These are phyloP conservation scores for Erithacus rubecula DNA, from an alignment of 2,797 vertebrate genomes.

Conservation along the genomic window DNA sequence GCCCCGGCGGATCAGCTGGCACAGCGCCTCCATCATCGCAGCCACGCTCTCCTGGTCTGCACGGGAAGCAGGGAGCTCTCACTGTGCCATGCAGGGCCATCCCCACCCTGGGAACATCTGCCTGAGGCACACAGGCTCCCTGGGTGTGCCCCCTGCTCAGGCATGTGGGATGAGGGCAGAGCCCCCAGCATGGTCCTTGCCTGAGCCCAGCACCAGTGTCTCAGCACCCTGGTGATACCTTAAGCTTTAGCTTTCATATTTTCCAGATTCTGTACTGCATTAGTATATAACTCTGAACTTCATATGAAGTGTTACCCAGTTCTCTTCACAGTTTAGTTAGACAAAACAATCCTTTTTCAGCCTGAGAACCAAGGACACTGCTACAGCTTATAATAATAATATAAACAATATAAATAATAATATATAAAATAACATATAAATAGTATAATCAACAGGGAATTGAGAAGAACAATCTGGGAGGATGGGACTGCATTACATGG, in stretches of 20 bases:
- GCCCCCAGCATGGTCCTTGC: accelerated
- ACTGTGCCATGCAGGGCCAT: not conserved
- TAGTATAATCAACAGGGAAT: not conserved
- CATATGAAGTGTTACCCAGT: not conserved
- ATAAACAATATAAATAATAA: no score
- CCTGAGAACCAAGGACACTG: not conserved
- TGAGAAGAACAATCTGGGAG: not conserved
- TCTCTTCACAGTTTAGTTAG: not conserved
- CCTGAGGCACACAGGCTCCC: accelerated
- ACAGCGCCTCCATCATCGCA: slow-evolving; percentile 85
- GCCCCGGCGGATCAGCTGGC: slow-evolving; percentile 79
- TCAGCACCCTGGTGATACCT: not conserved
- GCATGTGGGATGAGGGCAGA: not conserved
- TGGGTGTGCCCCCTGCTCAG: not conserved
- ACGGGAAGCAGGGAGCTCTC: not conserved
- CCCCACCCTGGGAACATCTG: accelerated
- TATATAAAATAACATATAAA: not conserved
- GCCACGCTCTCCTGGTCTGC: slow-evolving; percentile 65
- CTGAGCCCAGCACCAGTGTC: accelerated
- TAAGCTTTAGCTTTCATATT: not conserved
- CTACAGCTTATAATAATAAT: not conserved
- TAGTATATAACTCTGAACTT: not conserved
- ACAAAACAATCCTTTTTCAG: not conserved
- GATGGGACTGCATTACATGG: not conserved
- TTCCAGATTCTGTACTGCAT: not conserved